phyloP scores from a whole-genome alignment of 2,888 invertebrate genomes.

The Phyllotreta cruciferae region DNA sequence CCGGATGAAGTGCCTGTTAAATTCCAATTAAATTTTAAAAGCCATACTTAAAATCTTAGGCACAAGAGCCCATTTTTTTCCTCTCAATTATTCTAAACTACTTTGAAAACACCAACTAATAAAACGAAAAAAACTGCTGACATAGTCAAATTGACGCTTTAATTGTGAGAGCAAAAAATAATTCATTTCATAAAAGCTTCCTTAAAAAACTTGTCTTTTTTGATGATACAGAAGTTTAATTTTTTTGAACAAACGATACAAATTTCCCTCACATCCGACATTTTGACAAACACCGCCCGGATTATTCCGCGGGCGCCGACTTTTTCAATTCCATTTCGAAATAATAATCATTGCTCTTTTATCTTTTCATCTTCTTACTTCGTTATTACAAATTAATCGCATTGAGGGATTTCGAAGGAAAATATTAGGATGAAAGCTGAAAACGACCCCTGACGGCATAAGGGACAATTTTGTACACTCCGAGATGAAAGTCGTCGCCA shows the following conservation, averaged over 20 bases:
- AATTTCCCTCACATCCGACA: not conserved
- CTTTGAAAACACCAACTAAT: too few species aligned
- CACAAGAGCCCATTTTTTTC: not conserved
- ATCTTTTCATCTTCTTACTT: conserved; percentile 38
- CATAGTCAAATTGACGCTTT: too few species aligned
- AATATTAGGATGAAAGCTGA: conserved; percentile 27
- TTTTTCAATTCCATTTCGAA: conserved; percentile 34
- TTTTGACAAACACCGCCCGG: not conserved
- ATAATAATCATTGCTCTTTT: conserved; percentile 38
- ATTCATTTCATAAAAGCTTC: too few species aligned
- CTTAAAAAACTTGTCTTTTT: too few species aligned
- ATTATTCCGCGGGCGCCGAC: conserved; percentile 19
- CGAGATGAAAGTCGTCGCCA: conserved; percentile 9
- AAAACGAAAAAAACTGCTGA: too few species aligned
- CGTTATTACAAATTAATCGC: conserved; percentile 40
- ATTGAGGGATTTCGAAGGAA: conserved; percentile 34
- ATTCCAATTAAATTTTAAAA: not conserved
- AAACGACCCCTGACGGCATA: not conserved
- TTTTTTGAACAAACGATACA: not conserved
- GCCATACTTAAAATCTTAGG: not conserved
- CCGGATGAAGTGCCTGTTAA: not conserved
- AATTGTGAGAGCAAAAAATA: too few species aligned
- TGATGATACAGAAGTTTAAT: not conserved
- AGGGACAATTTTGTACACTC: conserved; percentile 27
- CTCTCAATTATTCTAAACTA: too few species aligned